Base-by-base conservation (phyloP, 2,888 invertebrate genomes). In the Melanostoma scalare region DNA sequence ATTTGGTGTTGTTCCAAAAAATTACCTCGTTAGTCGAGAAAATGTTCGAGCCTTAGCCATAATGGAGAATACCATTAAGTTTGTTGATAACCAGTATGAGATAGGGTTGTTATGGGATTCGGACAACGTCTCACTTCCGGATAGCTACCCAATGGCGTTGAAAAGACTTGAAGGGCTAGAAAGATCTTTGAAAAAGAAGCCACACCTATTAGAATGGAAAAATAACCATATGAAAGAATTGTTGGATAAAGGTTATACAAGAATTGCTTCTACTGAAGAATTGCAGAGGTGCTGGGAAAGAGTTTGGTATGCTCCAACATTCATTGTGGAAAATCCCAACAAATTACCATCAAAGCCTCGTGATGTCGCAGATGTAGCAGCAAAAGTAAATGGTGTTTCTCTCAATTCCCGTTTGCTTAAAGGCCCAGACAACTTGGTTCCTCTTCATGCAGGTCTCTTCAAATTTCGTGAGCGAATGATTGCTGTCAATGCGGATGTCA, bases 291-390 rank as follows among this genome's bases (percentile, higher is more conserved):
- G 20, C 8, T 48, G 69, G 36, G 10, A 38, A n/a, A 84, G 71
- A 42, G 79, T 72, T 2, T 87, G 87, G 87, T 88, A 87, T 67
- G 38, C 87, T 3, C 87, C 87, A 2, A 86, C 87, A 35, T 87
- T 77, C 6, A 61, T 50, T 3, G 71, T 75, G 1, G 40, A 30
- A 10, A 85, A 85, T 9, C 65, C 67, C 20, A 74, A 73, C 9
- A 77, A 69, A 1, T 6, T n/a, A 0, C 68, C 69, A 46, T 55
- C 42, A 6, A 76, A 80, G 35, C 33, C 79, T 6, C 61, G 80
- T 46, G 31, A 77, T 42, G 77, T 81, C 4, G 58, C 75, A 33
- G 80, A 77, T 71, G 77, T 71, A 33, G 77, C 81, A 9, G 77
- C 85, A 3, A 38, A 52, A 0, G 75, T 75, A 6, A 36, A 72